Evolutionary conservation across 2,797 vertebrate species (phyloP), one percentile per base, ranked within the genome.

Genomic region (Enteromius argenteus): DNA sequence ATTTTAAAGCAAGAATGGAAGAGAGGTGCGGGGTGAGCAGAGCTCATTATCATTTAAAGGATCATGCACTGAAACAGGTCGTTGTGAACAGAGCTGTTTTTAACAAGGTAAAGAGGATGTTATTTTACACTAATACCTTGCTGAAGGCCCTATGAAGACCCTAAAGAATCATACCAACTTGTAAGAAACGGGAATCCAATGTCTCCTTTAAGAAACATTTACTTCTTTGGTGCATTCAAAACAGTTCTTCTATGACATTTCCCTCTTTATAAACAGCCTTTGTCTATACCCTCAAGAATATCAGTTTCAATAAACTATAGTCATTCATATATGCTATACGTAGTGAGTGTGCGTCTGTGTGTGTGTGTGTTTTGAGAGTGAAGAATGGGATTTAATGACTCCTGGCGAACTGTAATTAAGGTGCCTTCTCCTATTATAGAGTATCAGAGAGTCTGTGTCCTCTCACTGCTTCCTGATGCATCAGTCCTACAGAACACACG

Each of bases 351-450:
- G 13, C 83, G 19, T 56, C 88, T 88, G 87, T 87, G 91, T 91
- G 86, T 87, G 72, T 77, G 81, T 68, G 87, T 46, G 56, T 62
- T 46, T 66, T 71, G 58, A 83, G 80, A 83, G 68, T 39, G 68
- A 39, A 80, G 81, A 91, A 89, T 88, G 85, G 89, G 91, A 91
- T 89, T 87, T 94, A 90, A 94, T 94, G 90, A 90, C 87, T 92
- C 88, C 88, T 93, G 93, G 89, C 90, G 89, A 88, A 44, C 87
- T 90, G 90, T 95, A 95, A 95, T 95, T 94, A 94, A 93, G 94
- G 88, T 92, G 92, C 91, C 92, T 93, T 93, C 93, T 91, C 89
- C 91, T 90, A 89, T 94, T 94, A 95, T 93, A 90, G 91, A 92
- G 91, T 87, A 89, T 90, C 89, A 89, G 85, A 88, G 85, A 74